These are phyloP conservation scores for Vollenhovia emeryi DNA, from an alignment of 1,140 invertebrate genomes.

Conservation along the genomic window DNA sequence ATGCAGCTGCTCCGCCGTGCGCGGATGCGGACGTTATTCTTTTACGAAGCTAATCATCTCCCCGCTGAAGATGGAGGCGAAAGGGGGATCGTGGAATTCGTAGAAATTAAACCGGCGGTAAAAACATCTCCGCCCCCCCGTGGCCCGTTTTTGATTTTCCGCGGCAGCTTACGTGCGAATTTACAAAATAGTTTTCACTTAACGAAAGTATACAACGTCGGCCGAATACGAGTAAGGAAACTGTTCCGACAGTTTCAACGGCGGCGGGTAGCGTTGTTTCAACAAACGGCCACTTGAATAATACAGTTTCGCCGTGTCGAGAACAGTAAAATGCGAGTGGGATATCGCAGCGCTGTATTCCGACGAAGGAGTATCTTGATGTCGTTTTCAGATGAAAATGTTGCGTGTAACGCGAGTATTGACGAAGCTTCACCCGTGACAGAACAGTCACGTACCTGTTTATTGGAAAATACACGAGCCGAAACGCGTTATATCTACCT, in stretches of 20 bases:
- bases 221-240: slow-evolving; percentile 13
- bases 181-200: slow-evolving; percentile 2
- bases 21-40: slow-evolving; percentile 41
- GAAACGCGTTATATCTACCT: slow-evolving; percentile 1
- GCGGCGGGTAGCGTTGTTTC: neutral
- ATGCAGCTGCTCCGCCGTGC: slow-evolving; percentile 5
- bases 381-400: slow-evolving; percentile 64
- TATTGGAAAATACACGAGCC: slow-evolving; percentile 45
- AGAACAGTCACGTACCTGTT: slow-evolving; percentile 33
- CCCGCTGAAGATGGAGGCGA: slow-evolving; percentile 1
- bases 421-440: slow-evolving; percentile 62
- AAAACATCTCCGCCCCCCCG: neutral
- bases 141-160: neutral
- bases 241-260: slow-evolving; percentile 11
- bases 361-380: slow-evolving; percentile 47
- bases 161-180: neutral
- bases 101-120: slow-evolving; percentile 24
- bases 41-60: slow-evolving; percentile 42
- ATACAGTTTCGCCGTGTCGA: slow-evolving; percentile 41
- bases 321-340: slow-evolving; percentile 55
- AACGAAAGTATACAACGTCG: slow-evolving; percentile 31
- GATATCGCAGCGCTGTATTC: slow-evolving; percentile 42
- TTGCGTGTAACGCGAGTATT: slow-evolving; percentile 53
- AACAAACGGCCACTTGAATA: slow-evolving; percentile 52
- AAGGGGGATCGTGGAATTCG: neutral